Evolutionary conservation across 2,797 vertebrate species (phyloP).

Genomic region (Myotis daubentonii): DNA sequence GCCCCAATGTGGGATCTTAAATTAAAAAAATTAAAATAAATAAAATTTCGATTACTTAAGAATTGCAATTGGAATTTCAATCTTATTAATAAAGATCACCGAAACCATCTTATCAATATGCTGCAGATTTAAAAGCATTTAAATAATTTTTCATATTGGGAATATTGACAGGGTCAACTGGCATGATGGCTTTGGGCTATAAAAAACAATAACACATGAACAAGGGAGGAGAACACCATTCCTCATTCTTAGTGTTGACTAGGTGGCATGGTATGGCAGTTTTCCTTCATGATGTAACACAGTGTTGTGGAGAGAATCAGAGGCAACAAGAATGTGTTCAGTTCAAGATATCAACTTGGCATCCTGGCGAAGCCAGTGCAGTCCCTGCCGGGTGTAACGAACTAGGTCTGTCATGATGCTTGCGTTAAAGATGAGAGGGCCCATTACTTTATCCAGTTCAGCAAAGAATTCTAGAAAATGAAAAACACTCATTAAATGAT

Average conservation of each 20-base stretch:
- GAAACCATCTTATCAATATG: slow-evolving; percentile 79
- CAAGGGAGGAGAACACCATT: slow-evolving; percentile 85
- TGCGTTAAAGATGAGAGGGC: slow-evolving; percentile 96
- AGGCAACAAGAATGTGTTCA: slow-evolving; percentile 89
- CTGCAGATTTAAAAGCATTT: slow-evolving; percentile 85
- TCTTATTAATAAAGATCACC: slow-evolving; percentile 81
- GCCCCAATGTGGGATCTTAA: slow-evolving; percentile 81
- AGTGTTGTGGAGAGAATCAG: slow-evolving; percentile 95
- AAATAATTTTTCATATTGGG: slow-evolving; percentile 85
- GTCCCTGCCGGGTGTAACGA: slow-evolving; percentile 97
- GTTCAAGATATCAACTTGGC: slow-evolving; percentile 91
- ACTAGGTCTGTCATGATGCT: slow-evolving; percentile 99
- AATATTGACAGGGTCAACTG: slow-evolving; percentile 82
- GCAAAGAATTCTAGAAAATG: slow-evolving; percentile 93
- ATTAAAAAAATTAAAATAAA: slow-evolving; percentile 88
- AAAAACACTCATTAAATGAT: slow-evolving; percentile 78
- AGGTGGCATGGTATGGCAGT: slow-evolving; percentile 88
- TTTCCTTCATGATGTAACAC: slow-evolving; percentile 93
- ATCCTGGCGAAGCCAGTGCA: slow-evolving; percentile 97
- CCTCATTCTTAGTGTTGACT: slow-evolving; percentile 87
- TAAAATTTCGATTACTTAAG: slow-evolving; percentile 85
- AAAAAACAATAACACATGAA: slow-evolving; percentile 74
- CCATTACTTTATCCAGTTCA: slow-evolving; percentile 98
- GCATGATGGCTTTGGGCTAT: slow-evolving; percentile 78
- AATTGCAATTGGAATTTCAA: slow-evolving; percentile 84